A percentile compares a stretch with the other conserved stretches of the same genome.
phyloP scores from a whole-genome alignment of 2,113 vertebrate species.

The Rhynchomys soricoides region DNA sequence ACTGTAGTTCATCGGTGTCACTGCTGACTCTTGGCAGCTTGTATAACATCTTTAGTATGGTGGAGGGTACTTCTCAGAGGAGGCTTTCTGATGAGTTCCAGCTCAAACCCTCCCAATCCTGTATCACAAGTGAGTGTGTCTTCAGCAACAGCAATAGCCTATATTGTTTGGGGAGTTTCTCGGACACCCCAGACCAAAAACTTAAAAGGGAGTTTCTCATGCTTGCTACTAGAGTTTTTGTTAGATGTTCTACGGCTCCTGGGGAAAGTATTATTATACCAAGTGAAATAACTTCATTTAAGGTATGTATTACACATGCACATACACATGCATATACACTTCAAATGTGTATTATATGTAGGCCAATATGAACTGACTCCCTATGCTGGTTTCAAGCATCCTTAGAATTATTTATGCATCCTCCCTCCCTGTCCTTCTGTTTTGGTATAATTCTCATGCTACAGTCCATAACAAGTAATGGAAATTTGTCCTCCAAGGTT shows the following conservation, averaged over 20 bases:
- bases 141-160: neutral
- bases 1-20: neutral
- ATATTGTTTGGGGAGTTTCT: neutral
- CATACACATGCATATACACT: neutral
- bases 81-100: neutral
- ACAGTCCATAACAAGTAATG: neutral
- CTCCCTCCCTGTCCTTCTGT: neutral
- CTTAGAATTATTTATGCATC: neutral
- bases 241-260: neutral
- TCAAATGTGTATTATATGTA: neutral
- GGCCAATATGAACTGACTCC: neutral
- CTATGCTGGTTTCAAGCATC: neutral
- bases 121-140: neutral
- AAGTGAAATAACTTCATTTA: neutral
- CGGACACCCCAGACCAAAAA: neutral
- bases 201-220: neutral
- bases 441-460: conserved; percentile 27
- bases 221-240: neutral
- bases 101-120: neutral
- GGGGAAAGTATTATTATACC: neutral
- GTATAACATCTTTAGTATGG: neutral
- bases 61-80: neutral
- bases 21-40: neutral
- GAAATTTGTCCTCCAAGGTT: neutral
- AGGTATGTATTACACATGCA: neutral